These are phyloP conservation scores for Drosophila diplacantha DNA, from an alignment of 2,888 invertebrate species.

Conservation along the genomic window DNA sequence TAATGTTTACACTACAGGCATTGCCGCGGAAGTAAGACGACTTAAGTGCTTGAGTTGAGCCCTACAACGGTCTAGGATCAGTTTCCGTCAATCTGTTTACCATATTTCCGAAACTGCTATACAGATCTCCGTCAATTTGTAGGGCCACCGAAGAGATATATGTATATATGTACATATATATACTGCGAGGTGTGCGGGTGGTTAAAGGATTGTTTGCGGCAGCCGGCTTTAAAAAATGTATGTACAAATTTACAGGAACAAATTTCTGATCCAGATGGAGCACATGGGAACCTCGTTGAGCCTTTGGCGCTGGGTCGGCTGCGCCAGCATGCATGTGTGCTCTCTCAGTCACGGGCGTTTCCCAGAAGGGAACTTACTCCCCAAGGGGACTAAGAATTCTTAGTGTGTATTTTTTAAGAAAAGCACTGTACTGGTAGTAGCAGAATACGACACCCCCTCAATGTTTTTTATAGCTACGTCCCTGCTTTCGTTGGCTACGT, in stretches of 20 bases:
- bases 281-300: slow-evolving; percentile 14
- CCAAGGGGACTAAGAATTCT: neutral
- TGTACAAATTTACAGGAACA: slow-evolving; percentile 20
- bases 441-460: neutral
- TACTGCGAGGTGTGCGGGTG: slow-evolving; percentile 12
- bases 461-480: slow-evolving; percentile 8
- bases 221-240: slow-evolving; percentile 16
- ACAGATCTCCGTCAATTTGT: neutral
- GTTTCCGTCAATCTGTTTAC: slow-evolving; percentile 14
- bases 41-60: neutral
- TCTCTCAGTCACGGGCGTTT: slow-evolving; percentile 2
- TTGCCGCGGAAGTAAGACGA: slow-evolving; percentile 7
- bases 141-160: neutral
- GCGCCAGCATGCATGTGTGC: slow-evolving; percentile 17
- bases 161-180: neutral
- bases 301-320: neutral
- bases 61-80: neutral
- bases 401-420: neutral
- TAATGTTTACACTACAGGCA: slow-evolving; percentile 1
- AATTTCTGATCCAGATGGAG: slow-evolving; percentile 15
- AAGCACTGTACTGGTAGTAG: no score
- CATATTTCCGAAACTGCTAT: slow-evolving; percentile 13
- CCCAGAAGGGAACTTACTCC: neutral
- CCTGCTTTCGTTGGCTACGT: slow-evolving; percentile 1
- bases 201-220: slow-evolving; percentile 38